Evolutionary conservation across 2,888 invertebrate species (phyloP), one percentile per base, ranked within the genome.

Genomic region (Herminia tarsipennalis): DNA sequence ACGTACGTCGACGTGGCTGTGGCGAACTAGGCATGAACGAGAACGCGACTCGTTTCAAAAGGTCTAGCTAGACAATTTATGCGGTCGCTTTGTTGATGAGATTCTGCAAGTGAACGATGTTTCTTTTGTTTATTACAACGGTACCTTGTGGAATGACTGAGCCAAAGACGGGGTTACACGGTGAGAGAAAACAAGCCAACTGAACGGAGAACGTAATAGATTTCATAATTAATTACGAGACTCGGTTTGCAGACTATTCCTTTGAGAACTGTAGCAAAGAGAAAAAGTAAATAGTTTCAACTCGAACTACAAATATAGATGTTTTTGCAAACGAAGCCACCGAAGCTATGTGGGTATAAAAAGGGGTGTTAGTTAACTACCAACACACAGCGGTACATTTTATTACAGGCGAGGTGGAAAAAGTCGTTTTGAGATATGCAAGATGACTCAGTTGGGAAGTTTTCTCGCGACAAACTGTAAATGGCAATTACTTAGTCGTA

Each of bases 401-500:
- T 51, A 46, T 53, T 40, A 53, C 45, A 39, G 36, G 30, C 39
- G 28, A 43, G 37, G 30, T 46, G 13, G 27, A 21, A 49, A 54
- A 60, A 64, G 37, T 37, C 46, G 43, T 53, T 70, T 64, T 62
- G 55, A 58, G 64, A 52, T 48, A 56, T 51, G 41, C 64, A 56
- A 52, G 66, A 67, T 82, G 81, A 84, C 71, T 86, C 81, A 79
- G 77, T 73, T 49, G 65, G 67, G 64, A 76, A 80, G 76, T 81
- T 76, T 60, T 68, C 51, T 71, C 54, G 70, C 76, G 78, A 77
- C 78, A 66, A 76, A 80, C 80, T 81, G 74, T 79, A 81, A 79
- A 82, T 78, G 83, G 76, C 82, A 82, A 86, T 86, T 84, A 85
- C 84, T 85, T 81, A 79, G 81, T 71, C 72, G 66, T 73, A 69